These are phyloP conservation scores for Pseudopleuronectes americanus DNA, from an alignment of 2,797 vertebrate species.

Conservation along the genomic window DNA sequence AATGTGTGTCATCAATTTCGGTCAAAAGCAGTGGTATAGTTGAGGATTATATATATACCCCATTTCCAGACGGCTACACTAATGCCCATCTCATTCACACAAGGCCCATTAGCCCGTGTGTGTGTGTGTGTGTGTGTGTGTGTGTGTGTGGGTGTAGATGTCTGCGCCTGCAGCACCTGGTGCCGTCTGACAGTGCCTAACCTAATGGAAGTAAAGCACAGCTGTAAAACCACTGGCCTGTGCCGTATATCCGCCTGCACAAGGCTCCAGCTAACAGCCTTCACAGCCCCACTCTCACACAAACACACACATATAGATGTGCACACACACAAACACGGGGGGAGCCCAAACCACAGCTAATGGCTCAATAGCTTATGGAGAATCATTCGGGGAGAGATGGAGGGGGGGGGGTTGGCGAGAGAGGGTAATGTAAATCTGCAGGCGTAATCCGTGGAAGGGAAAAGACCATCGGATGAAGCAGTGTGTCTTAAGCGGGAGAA, in stretches of 20 bases:
- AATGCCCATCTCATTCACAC: conserved; percentile 71
- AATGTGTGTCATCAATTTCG: conserved; percentile 70
- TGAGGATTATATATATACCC: conserved; percentile 69
- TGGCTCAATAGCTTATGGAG: conserved; percentile 68
- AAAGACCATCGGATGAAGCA: conserved; percentile 69
- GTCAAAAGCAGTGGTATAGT: conserved; percentile 65
- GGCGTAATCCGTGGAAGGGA: conserved; percentile 72
- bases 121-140: conserved; percentile 34
- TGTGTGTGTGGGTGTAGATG: conserved; percentile 35
- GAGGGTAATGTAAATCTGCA: conserved; percentile 71
- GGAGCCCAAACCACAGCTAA: conserved; percentile 43
- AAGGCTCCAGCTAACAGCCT: conserved; percentile 65
- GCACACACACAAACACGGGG: conserved; percentile 44
- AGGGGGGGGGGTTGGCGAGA: conserved; percentile 20
- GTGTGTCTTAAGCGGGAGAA: conserved; percentile 67
- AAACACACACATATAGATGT: conserved; percentile 32
- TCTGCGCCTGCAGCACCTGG: conserved; percentile 65
- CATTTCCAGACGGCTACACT: conserved; percentile 66
- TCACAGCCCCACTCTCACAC: conserved; percentile 47
- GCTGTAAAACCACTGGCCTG: conserved; percentile 80
- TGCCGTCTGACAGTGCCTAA: conserved; percentile 68
- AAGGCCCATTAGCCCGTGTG: conserved; percentile 62
- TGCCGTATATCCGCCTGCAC: conserved; percentile 66
- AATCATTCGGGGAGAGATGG: conserved; percentile 56
- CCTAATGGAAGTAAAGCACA: conserved; percentile 79